Percentiles rank a stretch among this genome's conserved stretches.
phyloP scores from a whole-genome alignment of 1,140 invertebrate species.

The Drosophila cardini region DNA sequence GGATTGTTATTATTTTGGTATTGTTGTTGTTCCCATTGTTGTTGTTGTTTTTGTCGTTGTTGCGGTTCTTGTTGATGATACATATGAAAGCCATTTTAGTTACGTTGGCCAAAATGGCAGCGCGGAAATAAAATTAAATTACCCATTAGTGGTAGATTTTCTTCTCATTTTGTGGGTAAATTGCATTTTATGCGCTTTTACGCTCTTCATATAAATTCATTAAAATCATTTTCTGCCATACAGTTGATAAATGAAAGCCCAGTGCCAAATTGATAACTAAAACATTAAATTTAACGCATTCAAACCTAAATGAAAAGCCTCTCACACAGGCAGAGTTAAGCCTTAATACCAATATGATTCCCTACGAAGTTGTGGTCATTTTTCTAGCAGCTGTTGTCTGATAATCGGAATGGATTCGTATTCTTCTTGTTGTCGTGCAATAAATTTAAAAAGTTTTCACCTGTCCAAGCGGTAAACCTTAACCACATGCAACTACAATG shows the following conservation, averaged over 20 bases:
- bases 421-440: conserved; percentile 47
- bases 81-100: conserved; percentile 56
- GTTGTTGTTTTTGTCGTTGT: conserved; percentile 20
- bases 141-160: conserved; percentile 74
- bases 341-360: background rate
- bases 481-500: conserved; percentile 27
- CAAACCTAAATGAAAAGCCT: background rate
- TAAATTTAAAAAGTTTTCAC: conserved; percentile 71
- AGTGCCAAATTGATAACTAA: background rate
- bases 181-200: conserved; percentile 60
- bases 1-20: conserved; percentile 61
- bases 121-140: conserved; percentile 77
- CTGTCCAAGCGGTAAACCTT: conserved; percentile 39
- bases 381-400: conserved; percentile 29
- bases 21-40: conserved; percentile 24
- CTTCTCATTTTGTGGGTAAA: conserved; percentile 58
- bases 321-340: background rate
- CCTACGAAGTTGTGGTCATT: conserved; percentile 18
- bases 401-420: conserved; percentile 55
- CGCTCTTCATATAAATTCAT: conserved; percentile 47
- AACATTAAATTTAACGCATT: background rate
- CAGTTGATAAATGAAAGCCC: background rate
- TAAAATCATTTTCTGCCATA: conserved; percentile 42
- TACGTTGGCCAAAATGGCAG: conserved; percentile 39
- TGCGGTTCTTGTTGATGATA: conserved; percentile 21